These are phyloP conservation scores for Lasioglossum baleicum DNA, from an alignment of 1,140 invertebrate genomes.

Conservation along the genomic window DNA sequence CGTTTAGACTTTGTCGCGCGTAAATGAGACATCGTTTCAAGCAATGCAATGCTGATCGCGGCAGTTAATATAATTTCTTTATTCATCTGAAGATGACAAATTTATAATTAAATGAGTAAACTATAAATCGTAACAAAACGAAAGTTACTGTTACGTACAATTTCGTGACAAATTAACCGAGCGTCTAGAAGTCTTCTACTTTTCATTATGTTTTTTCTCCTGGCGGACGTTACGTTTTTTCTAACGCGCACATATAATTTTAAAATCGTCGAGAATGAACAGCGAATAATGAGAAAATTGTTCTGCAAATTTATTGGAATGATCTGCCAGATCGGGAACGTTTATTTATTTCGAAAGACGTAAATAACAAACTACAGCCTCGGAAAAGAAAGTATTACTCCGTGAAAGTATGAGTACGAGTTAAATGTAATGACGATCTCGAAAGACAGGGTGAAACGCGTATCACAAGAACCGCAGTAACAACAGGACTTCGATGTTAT, in stretches of 20 bases:
- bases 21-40: neutral
- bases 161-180: neutral
- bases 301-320: neutral
- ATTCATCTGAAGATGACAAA: neutral
- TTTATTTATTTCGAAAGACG: neutral
- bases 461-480: neutral
- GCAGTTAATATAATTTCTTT: conserved; percentile 4
- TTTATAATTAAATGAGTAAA: neutral
- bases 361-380: neutral
- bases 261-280: neutral
- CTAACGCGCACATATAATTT: neutral
- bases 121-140: neutral
- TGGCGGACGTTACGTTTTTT: neutral
- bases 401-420: neutral
- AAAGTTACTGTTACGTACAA: neutral
- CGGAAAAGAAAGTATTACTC: neutral
- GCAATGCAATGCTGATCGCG: neutral
- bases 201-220: too few species aligned
- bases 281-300: neutral
- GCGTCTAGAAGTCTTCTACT: neutral
- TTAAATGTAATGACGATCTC: conserved; percentile 10
- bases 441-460: neutral
- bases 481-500: neutral
- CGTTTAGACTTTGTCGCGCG: neutral
- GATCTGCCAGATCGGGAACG: neutral